Evolutionary conservation across 1,140 invertebrate species (phyloP).

Genomic region (Metopolophium dirhodum): DNA sequence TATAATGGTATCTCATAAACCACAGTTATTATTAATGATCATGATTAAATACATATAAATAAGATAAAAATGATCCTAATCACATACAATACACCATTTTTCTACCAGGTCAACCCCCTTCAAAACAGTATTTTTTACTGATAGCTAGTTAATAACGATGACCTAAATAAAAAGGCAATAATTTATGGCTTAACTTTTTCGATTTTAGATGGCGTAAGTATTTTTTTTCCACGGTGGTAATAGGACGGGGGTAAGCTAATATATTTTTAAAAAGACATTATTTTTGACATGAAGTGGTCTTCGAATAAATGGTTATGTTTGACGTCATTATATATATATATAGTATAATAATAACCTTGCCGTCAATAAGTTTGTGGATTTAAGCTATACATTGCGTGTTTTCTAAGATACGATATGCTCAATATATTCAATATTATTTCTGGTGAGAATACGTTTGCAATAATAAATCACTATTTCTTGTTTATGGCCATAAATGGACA

Average conservation of each 20-base stretch:
- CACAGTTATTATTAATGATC: neutral
- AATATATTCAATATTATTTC: constrained; percentile 37
- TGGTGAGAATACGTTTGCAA: neutral
- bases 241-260: neutral
- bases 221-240: neutral
- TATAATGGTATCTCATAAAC: neutral
- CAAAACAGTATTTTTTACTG: neutral
- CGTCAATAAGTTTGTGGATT: neutral
- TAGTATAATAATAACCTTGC: neutral
- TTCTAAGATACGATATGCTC: constrained; percentile 3
- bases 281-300: neutral
- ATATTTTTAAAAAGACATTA: constrained; percentile 14
- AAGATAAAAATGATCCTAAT: neutral
- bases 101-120: neutral
- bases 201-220: neutral
- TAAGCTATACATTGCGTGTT: constrained; percentile 3
- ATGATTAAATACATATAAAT: neutral
- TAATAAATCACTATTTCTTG: constrained; percentile 41
- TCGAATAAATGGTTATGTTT: constrained; percentile 35
- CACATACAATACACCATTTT: neutral
- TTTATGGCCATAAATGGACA: neutral
- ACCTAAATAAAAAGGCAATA: neutral
- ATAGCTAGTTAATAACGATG: neutral
- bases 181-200: neutral
- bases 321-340: neutral